Evolutionary conservation across 64 coral and sea anemone species (phyloP).

Genomic region (Anthopleura sola): DNA sequence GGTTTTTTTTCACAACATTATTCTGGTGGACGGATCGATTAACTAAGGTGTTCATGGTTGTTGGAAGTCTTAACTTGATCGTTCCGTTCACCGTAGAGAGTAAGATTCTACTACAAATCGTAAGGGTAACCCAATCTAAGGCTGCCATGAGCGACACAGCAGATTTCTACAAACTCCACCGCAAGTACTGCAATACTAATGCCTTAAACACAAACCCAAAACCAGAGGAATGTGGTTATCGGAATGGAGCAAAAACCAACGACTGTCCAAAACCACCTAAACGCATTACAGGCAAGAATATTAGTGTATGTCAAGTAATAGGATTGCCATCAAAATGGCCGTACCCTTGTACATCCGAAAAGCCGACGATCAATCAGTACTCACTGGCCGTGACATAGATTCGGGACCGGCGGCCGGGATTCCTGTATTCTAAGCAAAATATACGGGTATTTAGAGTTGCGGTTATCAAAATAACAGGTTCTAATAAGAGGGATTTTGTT

Average conservation of each 20-base stretch:
- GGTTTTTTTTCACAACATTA: not conserved
- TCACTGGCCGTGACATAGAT: not conserved
- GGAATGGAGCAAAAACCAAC: constrained; percentile 12
- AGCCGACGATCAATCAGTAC: not conserved
- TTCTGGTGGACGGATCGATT: not conserved
- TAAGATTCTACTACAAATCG: constrained; percentile 44
- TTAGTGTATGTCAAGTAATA: not conserved
- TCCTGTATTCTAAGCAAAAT: not conserved
- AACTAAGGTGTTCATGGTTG: constrained; percentile 41
- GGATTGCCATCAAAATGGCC: not conserved
- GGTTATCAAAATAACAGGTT: not conserved
- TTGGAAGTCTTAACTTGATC: constrained; percentile 16
- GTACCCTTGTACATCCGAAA: not conserved
- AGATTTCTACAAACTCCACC: constrained; percentile 34
- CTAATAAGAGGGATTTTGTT: constrained; percentile 7
- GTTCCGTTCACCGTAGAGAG: constrained; percentile 29
- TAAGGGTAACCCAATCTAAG: constrained; percentile 72
- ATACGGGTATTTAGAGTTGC: not conserved
- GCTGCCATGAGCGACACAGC: constrained; percentile 64
- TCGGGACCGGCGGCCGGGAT: not conserved
- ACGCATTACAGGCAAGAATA: constrained; percentile 7
- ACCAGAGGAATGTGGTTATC: not conserved
- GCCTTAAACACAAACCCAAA: not conserved
- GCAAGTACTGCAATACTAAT: constrained; percentile 67
- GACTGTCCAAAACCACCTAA: constrained; percentile 15